Conservation (phyloP, 2,113 vertebrate genomes). For the Isichthys henryi region DNA sequence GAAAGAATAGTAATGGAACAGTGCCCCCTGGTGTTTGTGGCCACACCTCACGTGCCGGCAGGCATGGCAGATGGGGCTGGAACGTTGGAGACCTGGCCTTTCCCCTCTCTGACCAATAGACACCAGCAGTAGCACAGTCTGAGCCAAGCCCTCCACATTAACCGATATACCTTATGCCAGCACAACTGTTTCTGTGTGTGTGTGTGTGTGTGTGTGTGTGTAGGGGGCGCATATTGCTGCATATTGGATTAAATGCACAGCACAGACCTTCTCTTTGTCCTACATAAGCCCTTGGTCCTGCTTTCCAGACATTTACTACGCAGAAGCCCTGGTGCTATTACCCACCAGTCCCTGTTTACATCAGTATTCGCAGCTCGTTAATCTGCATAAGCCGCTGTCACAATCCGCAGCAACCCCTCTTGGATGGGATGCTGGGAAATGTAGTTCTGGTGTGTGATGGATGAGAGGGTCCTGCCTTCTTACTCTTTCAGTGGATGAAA, state of each 20-base stretch:
- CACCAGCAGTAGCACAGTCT: neutral
- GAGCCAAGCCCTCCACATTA: neutral
- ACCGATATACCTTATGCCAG: neutral
- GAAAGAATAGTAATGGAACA: neutral
- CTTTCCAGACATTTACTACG: neutral
- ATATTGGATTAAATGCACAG: neutral
- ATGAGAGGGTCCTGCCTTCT: neutral
- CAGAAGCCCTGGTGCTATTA: neutral
- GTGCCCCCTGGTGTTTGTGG: neutral
- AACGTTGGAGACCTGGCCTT: neutral
- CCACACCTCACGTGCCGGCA: neutral
- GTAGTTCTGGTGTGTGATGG: neutral
- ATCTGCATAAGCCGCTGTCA: neutral
- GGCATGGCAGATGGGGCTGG: neutral
- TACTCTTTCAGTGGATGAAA: neutral
- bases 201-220: no score
- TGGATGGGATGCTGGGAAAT: slow-evolving; percentile 1
- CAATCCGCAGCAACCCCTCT: neutral
- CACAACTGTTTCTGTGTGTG: neutral
- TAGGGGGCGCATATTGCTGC: neutral
- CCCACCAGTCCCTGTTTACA: neutral
- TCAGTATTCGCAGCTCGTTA: neutral
- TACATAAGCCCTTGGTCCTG: neutral
- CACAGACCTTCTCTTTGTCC: neutral
- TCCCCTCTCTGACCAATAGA: neutral